Base-by-base conservation (phyloP, 92 coral and sea anemone genomes). In the Plumapathes pennacea region DNA sequence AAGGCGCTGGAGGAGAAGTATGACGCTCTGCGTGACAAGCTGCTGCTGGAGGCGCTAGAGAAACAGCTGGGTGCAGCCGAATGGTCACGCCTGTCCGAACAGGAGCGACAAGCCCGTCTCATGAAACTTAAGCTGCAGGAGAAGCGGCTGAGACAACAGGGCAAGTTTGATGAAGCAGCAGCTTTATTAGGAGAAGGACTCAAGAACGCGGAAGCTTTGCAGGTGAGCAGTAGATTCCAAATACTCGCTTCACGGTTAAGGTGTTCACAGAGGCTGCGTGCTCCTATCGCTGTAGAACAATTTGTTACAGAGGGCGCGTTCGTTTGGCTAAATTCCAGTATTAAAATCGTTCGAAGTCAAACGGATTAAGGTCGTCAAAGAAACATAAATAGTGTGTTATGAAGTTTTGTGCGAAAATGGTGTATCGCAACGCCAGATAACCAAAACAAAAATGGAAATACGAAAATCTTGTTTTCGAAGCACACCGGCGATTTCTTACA, bases 1-100 rank as follows among this genome's bases (percentile, higher is more conserved):
- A 88, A 84, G 46, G 84, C 90, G 20, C 67, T 92, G 26, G 98
- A 92, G 60, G 98, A 82, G 46, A 92, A 92, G 63, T 92, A 92
- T 56, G 98, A 91, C 45, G 62, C 84, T 2, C 78, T 92, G 19
- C 63, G 98, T 4, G 90, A 92, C 64, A 92, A 92, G 50, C 82
- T 92, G 9, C 88, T 92, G 1, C 78, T 88, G 25, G 96, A 92
- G 55, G 98, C 96, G 17, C 69, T 92, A 2, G 82, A 79, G 73
- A 89, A 92, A 56, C 98, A 92, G 56, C 57, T 69, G 36, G 96
- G 98, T 21, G 86, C 83, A 10, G 89, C 95, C 0, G 94, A 92
- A 37, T 92, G 98, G 98, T 94, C 88, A 29, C 67, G 67, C n/a
- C 72, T 82, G 11, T 83, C 98, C 3, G 96, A 82, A 25, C 88